A percentile compares a stretch with the other conserved stretches of the same genome.
These are phyloP conservation scores for Scolopax rusticola DNA, from an alignment of 2,797 vertebrate genomes.

Conservation along the genomic window DNA sequence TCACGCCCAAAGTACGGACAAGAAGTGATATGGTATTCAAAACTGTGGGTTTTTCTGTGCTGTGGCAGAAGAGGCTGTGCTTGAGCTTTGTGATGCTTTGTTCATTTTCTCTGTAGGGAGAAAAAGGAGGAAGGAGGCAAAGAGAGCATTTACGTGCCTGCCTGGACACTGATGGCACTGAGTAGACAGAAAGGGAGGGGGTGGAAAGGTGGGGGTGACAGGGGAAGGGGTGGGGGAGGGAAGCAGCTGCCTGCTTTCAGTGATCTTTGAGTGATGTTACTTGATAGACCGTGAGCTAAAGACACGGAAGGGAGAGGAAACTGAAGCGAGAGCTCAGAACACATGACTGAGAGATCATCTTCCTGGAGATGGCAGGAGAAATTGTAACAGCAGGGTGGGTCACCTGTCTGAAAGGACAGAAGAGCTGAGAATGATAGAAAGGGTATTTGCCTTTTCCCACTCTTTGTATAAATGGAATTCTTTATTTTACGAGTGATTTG, in stretches of 20 bases:
- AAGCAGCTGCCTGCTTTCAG: slow-evolving; percentile 18
- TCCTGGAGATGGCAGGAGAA: background rate
- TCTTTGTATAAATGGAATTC: background rate
- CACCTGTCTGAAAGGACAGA: background rate
- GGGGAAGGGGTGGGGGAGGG: too few relatives aligned
- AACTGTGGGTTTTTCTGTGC: background rate
- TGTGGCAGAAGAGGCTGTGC: background rate
- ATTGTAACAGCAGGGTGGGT: background rate
- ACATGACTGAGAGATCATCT: accelerated
- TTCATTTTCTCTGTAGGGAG: background rate
- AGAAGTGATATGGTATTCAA: background rate
- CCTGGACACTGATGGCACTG: slow-evolving; percentile 1
- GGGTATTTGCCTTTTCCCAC: background rate
- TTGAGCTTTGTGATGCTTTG: background rate
- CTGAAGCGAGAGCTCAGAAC: background rate
- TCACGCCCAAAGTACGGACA: accelerated
- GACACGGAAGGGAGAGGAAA: background rate
- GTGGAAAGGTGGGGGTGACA: background rate
- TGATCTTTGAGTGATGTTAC: background rate
- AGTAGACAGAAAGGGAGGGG: background rate
- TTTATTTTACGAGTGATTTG: background rate
- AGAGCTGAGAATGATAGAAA: background rate
- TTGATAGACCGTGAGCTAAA: background rate
- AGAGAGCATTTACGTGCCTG: background rate
- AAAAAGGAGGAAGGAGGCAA: background rate